A percentile compares a stretch with the other conserved stretches of the same genome.
phyloP scores from a whole-genome alignment of 2,888 invertebrate species.

The Watsonalla cultraria region DNA sequence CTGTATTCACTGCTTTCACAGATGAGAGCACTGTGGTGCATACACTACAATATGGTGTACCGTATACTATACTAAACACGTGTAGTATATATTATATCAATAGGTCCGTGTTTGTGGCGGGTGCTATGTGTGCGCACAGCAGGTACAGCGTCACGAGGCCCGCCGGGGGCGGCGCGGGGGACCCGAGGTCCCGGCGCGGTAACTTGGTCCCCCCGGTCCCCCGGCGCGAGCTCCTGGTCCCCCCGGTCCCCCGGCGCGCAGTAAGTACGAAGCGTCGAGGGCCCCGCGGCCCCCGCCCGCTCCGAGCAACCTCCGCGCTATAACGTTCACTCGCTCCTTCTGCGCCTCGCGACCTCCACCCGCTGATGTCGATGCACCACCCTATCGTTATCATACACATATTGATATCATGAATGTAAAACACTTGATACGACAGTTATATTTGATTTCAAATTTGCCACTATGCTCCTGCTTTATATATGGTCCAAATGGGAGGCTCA shows the following conservation, averaged over 20 bases:
- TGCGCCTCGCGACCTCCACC: slow-evolving; percentile 29
- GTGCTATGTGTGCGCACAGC: slow-evolving; percentile 18
- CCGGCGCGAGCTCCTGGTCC: too few relatives aligned
- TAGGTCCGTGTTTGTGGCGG: slow-evolving; percentile 6
- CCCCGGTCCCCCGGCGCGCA: slow-evolving; percentile 10
- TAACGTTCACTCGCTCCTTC: slow-evolving; percentile 62
- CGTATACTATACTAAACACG: too few relatives aligned
- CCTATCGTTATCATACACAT: slow-evolving; percentile 2
- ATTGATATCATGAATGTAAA: background rate
- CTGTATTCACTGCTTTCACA: too few relatives aligned
- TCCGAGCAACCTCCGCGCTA: slow-evolving; percentile 56
- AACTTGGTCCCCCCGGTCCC: too few relatives aligned
- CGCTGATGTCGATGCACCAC: slow-evolving; percentile 8
- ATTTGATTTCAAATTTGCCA: too few relatives aligned
- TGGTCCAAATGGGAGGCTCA: too few relatives aligned
- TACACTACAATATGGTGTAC: too few relatives aligned
- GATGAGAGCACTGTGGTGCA: too few relatives aligned
- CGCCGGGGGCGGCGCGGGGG: slow-evolving; percentile 34
- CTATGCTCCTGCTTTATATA: too few relatives aligned
- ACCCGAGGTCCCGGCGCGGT: slow-evolving; percentile 13
- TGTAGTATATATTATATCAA: background rate
- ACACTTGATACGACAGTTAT: background rate
- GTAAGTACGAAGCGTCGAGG: slow-evolving; percentile 61
- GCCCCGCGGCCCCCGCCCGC: slow-evolving; percentile 39
- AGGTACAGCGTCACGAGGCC: slow-evolving; percentile 24